Conservation (phyloP, 1,140 invertebrate genomes). For the roundworm (Caenorhabditis elegans) region WBcel235 BX284604.4:2707501-2708000, state of each 20-base stretch:
- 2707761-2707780: not conserved
- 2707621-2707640: not conserved
- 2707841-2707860: not conserved
- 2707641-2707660: not conserved
- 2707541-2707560: too few species aligned
- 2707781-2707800: not conserved
- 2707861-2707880: not conserved
- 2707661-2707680: not conserved
- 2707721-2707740: not conserved
- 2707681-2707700: not conserved
- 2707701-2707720: not conserved
- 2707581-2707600: too few species aligned
- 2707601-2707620: too few species aligned
- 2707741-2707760: not conserved
- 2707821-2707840: not conserved
- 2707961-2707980: not conserved
- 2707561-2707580: too few species aligned
- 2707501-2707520: too few species aligned
- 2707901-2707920: constrained; percentile 78
- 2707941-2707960: not conserved
- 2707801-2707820: not conserved
- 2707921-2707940: constrained; percentile 67
- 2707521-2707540: too few species aligned
- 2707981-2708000: not conserved
- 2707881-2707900: not conserved